Base-by-base conservation (phyloP, 1,140 invertebrate genomes). In the Dinoponera quadriceps region DNA sequence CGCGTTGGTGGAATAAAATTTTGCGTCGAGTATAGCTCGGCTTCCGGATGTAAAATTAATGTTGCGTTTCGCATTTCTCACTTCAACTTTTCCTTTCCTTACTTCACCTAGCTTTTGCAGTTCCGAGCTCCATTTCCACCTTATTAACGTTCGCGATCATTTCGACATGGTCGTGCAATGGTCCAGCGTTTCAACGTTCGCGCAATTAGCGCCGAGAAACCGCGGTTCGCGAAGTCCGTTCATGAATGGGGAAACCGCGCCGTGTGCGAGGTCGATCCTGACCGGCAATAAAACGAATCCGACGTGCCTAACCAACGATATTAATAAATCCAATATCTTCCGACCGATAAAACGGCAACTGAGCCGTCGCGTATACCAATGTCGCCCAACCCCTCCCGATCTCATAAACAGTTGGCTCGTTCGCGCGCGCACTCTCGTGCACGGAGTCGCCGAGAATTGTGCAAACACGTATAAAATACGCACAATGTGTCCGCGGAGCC, bases 381-480 rank as follows among this genome's bases (percentile, higher is more conserved):
- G 78, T 82, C 11, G 27, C 2, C 25, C 11, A 54, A 65, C 68
- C 81, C 85, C 59, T 65, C 33, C 63, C 55, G 62, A n/a, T 20
- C 57, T 57, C 48, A 74, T 87, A 85, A 88, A 88, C 87, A 88
- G 87, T 83, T 88, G 87, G 87, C 60, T 44, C 14, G 68, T 57
- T 83, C 57, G 20, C 77, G 29, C 63, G 27, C 44, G 59, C 66
- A 57, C 33, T 59, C 72, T 59, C 72, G 7, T 11, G 7, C 38
- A 44, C 3, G 78, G 82, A 89, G 73, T 85, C 84, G 83, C 74
- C 71, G 90, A 88, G 88, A 93, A 94, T 94, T 94, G 93, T 93
- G 92, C 93, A 94, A 94, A 94, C 90, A 93, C 91, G 93, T 93
- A 94, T 93, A 92, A 94, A 94, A 94, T 94, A 81, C 84, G 86